phyloP scores from a whole-genome alignment of 2,888 invertebrate species.

The Cantharis rufa region DNA sequence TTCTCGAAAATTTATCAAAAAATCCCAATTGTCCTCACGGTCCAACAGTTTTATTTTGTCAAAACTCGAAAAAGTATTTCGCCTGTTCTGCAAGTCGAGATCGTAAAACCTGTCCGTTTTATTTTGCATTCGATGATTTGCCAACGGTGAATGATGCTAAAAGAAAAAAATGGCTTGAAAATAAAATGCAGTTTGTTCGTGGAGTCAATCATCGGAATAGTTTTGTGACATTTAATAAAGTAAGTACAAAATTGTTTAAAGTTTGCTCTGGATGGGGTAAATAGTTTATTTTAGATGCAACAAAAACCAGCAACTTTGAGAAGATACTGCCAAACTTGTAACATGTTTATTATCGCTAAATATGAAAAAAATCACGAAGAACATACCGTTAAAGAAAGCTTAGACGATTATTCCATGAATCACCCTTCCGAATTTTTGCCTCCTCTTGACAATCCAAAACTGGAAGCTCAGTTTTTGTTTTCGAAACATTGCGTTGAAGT shows the following conservation, averaged over 20 bases:
- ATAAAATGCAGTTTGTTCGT: slow-evolving; percentile 55
- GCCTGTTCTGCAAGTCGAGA: slow-evolving; percentile 85
- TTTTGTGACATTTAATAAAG: slow-evolving; percentile 60
- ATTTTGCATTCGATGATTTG: slow-evolving; percentile 60
- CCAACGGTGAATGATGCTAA: slow-evolving; percentile 54
- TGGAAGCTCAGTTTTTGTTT: slow-evolving; percentile 89
- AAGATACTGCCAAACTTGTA: slow-evolving; percentile 69
- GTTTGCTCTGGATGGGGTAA: not conserved
- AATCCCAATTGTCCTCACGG: slow-evolving; percentile 79
- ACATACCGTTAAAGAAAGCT: slow-evolving; percentile 60
- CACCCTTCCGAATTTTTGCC: slow-evolving; percentile 71
- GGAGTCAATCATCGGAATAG: slow-evolving; percentile 60
- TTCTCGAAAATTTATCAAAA: slow-evolving; percentile 61
- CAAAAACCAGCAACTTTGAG: slow-evolving; percentile 56
- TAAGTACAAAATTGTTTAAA: slow-evolving; percentile 41
- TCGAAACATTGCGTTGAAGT: slow-evolving; percentile 68
- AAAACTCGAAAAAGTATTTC: slow-evolving; percentile 64
- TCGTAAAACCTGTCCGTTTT: slow-evolving; percentile 75
- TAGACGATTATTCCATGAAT: slow-evolving; percentile 63
- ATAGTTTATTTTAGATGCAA: slow-evolving; percentile 52
- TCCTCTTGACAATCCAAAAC: slow-evolving; percentile 73
- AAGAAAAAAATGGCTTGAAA: slow-evolving; percentile 58
- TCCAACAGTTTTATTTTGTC: slow-evolving; percentile 74
- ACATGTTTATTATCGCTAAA: slow-evolving; percentile 56
- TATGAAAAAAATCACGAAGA: slow-evolving; percentile 58